phyloP scores from a whole-genome alignment of 2,113 vertebrate species.

The Chunga burmeisteri region DNA sequence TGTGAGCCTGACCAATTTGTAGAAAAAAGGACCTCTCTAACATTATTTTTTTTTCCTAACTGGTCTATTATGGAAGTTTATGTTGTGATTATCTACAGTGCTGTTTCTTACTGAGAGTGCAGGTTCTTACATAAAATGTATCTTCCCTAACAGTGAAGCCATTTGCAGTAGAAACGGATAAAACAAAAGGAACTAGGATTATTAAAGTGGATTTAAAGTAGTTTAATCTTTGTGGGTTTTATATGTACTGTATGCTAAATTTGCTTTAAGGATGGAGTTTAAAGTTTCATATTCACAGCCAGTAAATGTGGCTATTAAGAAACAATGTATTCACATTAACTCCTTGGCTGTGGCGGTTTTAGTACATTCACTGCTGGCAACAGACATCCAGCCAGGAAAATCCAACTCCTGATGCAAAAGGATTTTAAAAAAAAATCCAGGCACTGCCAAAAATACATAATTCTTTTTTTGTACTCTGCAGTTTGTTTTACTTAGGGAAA shows the following conservation, averaged over 20 bases:
- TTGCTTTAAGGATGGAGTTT: constrained; percentile 41
- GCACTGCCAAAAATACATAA: constrained; percentile 67
- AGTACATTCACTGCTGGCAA: constrained; percentile 12
- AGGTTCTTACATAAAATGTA: background rate
- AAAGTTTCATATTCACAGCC: constrained; percentile 52
- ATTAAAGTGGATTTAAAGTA: constrained; percentile 32
- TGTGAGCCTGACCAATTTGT: background rate
- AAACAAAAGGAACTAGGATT: constrained; percentile 32
- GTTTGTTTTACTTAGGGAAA: constrained; percentile 80
- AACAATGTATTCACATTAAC: constrained; percentile 52
- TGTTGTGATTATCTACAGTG: background rate
- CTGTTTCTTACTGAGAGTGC: background rate
- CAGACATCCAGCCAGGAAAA: constrained; percentile 65
- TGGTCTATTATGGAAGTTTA: background rate
- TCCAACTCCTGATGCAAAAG: constrained; percentile 64
- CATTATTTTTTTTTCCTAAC: background rate
- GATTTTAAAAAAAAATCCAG: constrained; percentile 38
- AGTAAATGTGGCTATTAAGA: constrained; percentile 65
- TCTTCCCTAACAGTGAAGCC: background rate
- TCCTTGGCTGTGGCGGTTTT: constrained; percentile 29
- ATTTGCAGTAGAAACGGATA: constrained; percentile 25
- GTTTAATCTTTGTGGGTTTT: constrained; percentile 35
- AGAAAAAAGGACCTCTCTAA: background rate
- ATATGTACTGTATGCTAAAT: constrained; percentile 47
- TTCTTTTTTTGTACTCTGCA: constrained; percentile 71